Base-by-base conservation (phyloP, 2,888 invertebrate genomes). In the Carpatolechia fugitivella region DNA sequence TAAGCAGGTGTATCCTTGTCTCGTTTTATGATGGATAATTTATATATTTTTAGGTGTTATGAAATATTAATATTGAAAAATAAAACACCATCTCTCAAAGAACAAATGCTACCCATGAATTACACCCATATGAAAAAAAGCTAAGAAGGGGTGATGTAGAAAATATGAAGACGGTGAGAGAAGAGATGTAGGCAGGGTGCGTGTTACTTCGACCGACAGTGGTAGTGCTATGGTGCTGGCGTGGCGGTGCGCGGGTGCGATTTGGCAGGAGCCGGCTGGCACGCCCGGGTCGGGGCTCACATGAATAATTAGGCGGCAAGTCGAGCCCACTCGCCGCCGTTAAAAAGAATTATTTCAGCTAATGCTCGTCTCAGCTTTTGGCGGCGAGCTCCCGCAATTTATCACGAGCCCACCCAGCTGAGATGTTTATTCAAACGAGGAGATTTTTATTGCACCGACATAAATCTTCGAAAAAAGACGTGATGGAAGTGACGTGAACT, bases 341-440 rank as follows among this genome's bases (percentile, higher is more conserved):
- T 82, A 78, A 79, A 85, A 87, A 82, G 78, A 84, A 84, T 82
- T 81, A 86, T 85, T 80, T 75, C 74, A 70, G 78, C 78, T 82
- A 85, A 82, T 82, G 82, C 74, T 78, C 78, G 74, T 77, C 79
- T 77, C 78, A 77, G 78, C 77, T 81, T 79, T 80, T 81, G 83
- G 82, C 82, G 78, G 76, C 71, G 72, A 78, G 70, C 74, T 72
- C 68, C 57, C 69, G 83, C 80, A 78, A 87, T 89, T 88, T 88
- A 85, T 88, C 85, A 88, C 85, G 75, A 78, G 74, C 71, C 74
- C 73, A 67, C 65, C n/a, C 72, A 61, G 65, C 65, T 68, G 78
- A 80, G 81, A 85, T 88, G 85, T 87, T 88, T 87, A 88, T 88
- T 87, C 88, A 85, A 86, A 87, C 81, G 81, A 82, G 77, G 80